Base-by-base conservation (phyloP, 2,113 vertebrate species). In the Acanthochromis polyacanthus region DNA sequence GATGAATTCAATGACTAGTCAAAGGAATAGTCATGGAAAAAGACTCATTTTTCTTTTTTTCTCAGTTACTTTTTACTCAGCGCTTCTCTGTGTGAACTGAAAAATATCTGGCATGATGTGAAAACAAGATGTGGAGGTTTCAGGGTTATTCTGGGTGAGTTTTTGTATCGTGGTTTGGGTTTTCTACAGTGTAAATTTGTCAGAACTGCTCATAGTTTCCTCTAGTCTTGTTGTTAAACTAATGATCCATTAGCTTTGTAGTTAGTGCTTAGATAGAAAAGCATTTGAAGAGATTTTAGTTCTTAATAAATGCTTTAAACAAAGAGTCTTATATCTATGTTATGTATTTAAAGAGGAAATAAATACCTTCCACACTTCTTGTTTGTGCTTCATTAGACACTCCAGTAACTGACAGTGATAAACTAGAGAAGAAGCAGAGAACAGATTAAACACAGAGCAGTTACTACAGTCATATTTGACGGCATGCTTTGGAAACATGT, bases 311-410 rank as follows among this genome's bases (percentile, higher is more conserved):
- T 30, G 30, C 23, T 30, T 50, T 63, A 23, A 32, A 74, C 32
- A 61, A 40, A 48, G 22, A 20, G 7, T 6, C 5, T 43, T 5
- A 43, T 7, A 53, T 66, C 30, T 65, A 7, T 1, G 46, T 65
- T 16, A 19, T 48, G 32, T 58, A n/a, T 62, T 40, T 48, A 40
- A 19, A n/a, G 14, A 17, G 2, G 5, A 46, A 53, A 94, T 98
- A 46, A 53, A 94, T 98, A 99, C 98, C 96, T 99, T 99, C 98
- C 98, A 99, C 70, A 99, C 98, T 96, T 99, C 98, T 91, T 99
- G 98, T 84, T 99, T 99, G 93, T 99, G 96, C 92, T 99, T 99
- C 98, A 99, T 99, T 71, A 99, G 96, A 89, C 98, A 99, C 93
- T 99, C 98, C 95, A 99, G 80, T 92, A 99, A 95, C 57, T 99